Evolutionary conservation across 2,888 invertebrate species (phyloP).

Genomic region (Nudaria mundana): DNA sequence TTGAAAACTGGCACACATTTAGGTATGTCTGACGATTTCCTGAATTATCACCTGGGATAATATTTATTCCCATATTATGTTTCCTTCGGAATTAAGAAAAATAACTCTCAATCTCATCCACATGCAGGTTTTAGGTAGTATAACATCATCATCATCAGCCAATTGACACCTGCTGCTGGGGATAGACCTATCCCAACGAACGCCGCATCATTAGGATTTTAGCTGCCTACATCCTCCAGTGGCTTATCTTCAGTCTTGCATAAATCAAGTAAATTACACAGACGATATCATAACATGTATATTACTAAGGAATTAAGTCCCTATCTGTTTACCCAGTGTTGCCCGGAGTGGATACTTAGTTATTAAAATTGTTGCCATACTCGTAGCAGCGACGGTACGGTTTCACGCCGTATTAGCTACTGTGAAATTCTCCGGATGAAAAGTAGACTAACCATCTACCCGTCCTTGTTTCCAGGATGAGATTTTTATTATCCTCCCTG

Average conservation of each 20-base stretch:
- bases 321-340: constrained; percentile 55
- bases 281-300: constrained; percentile 1
- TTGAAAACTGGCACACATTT: no score
- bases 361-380: constrained; percentile 71
- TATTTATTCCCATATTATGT: no score
- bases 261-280: neutral
- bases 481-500: constrained; percentile 32
- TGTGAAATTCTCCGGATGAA: constrained; percentile 44
- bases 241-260: neutral
- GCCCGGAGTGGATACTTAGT: constrained; percentile 63
- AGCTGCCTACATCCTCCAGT: no score
- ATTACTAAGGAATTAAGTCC: constrained; percentile 51
- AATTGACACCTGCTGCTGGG: no score
- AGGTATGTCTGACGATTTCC: no score
- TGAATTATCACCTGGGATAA: no score
- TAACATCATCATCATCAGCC: no score
- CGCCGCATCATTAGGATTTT: no score
- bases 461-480: constrained; percentile 28
- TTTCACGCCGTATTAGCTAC: constrained; percentile 42
- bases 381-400: constrained; percentile 39
- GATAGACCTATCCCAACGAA: no score
- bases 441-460: constrained; percentile 39
- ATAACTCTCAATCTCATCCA: no score
- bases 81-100: no score
- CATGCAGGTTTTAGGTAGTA: no score